These are phyloP conservation scores for Aplocera efformata DNA, from an alignment of 2,888 invertebrate species.

Conservation along the genomic window DNA sequence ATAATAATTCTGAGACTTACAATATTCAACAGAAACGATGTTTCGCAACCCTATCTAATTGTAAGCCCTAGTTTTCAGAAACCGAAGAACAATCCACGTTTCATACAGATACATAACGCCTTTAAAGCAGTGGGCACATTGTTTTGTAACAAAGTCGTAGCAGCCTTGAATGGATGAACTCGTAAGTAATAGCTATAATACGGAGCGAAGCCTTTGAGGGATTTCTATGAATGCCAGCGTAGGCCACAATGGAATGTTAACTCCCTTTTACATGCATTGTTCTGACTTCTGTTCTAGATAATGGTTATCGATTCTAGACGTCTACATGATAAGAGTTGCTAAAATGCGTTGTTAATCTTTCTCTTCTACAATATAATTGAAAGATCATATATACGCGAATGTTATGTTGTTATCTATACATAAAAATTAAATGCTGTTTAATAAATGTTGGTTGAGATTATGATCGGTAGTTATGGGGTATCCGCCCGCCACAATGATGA, in stretches of 20 bases:
- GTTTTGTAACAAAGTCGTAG: conserved; percentile 9
- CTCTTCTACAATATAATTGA: too few relatives aligned
- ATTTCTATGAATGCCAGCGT: conserved; percentile 26
- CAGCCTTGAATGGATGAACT: conserved; percentile 24
- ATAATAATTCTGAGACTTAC: too few relatives aligned
- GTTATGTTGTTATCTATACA: too few relatives aligned
- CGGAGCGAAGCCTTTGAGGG: conserved; percentile 25
- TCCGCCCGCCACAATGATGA: too few relatives aligned
- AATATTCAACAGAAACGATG: too few relatives aligned
- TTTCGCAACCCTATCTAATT: too few relatives aligned
- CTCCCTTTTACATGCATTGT: conserved; percentile 12
- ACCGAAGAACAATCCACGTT: conserved; percentile 27
- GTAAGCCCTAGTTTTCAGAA: neutral
- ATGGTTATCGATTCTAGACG: conserved; percentile 5
- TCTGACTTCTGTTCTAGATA: conserved; percentile 1
- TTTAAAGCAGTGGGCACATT: conserved; percentile 8
- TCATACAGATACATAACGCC: conserved; percentile 3
- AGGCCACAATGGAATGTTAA: conserved; percentile 25
- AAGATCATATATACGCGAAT: too few relatives aligned
- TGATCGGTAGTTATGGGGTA: too few relatives aligned
- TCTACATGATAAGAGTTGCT: too few relatives aligned
- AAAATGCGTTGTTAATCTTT: too few relatives aligned
- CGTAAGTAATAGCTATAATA: conserved; percentile 14
- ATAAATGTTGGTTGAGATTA: too few relatives aligned
- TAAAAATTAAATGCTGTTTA: too few relatives aligned